Evolutionary conservation across 1,140 invertebrate species (phyloP).

Genomic region (Acromyrmex echinatior): DNA sequence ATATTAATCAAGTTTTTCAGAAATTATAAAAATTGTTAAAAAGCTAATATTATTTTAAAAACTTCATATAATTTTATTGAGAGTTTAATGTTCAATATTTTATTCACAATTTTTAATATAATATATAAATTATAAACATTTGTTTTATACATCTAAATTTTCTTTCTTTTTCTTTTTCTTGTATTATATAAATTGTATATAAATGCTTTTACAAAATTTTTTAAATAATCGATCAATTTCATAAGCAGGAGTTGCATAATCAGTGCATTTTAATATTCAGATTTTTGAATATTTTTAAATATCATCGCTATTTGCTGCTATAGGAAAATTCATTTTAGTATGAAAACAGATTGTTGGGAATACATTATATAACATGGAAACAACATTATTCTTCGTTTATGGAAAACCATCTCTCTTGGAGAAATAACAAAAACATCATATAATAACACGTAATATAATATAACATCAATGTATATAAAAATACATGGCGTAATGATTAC

Average conservation of each 20-base stretch:
- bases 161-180: not conserved
- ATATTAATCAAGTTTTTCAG: not conserved
- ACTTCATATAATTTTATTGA: not conserved
- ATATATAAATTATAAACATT: not conserved
- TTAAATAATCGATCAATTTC: not conserved
- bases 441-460: slow-evolving; percentile 23
- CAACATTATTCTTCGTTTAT: slow-evolving; percentile 40
- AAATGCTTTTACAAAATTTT: not conserved
- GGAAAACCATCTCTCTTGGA: not conserved
- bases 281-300: slow-evolving; percentile 1
- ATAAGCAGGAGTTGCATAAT: not conserved
- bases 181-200: not conserved
- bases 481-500: not conserved
- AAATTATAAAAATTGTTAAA: not conserved
- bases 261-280: slow-evolving; percentile 17
- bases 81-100: not conserved
- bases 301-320: slow-evolving; percentile 3
- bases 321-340: slow-evolving; percentile 31
- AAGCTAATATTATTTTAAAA: not conserved
- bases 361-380: slow-evolving; percentile 32
- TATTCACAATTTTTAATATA: not conserved
- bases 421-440: slow-evolving; percentile 15
- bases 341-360: slow-evolving; percentile 37
- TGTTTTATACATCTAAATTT: not conserved
- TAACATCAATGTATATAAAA: not conserved